phyloP scores from a whole-genome alignment of 1,140 invertebrate species.

The Rhopalosiphum padi region DNA sequence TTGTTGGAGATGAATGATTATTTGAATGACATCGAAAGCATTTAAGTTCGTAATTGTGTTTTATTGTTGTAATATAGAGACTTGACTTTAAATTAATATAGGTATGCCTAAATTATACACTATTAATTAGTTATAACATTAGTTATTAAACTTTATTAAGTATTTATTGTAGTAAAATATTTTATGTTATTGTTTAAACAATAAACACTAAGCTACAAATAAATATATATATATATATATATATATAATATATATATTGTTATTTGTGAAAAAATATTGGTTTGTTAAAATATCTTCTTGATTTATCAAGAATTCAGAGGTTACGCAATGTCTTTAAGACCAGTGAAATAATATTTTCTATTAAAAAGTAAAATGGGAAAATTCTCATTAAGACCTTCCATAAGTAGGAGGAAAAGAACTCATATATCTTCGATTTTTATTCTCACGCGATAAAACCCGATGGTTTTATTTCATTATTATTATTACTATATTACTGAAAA shows the following conservation, averaged over 20 bases:
- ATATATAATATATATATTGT: too few relatives aligned
- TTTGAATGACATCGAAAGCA: neutral
- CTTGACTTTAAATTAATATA: neutral
- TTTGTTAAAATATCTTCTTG: neutral
- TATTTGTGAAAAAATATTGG: neutral
- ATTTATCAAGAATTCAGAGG: neutral
- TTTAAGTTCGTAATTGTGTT: neutral
- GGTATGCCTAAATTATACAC: neutral
- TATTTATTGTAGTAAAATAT: neutral
- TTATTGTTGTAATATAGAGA: neutral
- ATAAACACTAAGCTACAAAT: too few relatives aligned
- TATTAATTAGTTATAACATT: neutral
- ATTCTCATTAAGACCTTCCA: constrained; percentile 15
- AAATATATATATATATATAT: neutral
- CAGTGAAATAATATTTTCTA: constrained; percentile 6
- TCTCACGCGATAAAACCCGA: constrained; percentile 17
- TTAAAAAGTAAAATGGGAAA: constrained; percentile 35
- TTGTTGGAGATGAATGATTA: neutral
- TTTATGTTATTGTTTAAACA: neutral
- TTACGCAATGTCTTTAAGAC: neutral
- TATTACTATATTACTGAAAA: constrained; percentile 24
- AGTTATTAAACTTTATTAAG: neutral
- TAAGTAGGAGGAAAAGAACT: neutral
- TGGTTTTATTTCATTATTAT: constrained; percentile 49
- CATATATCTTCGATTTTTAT: constrained; percentile 47